phyloP scores from a whole-genome alignment of 1,140 invertebrate genomes.

The Drosophila serrata region DNA sequence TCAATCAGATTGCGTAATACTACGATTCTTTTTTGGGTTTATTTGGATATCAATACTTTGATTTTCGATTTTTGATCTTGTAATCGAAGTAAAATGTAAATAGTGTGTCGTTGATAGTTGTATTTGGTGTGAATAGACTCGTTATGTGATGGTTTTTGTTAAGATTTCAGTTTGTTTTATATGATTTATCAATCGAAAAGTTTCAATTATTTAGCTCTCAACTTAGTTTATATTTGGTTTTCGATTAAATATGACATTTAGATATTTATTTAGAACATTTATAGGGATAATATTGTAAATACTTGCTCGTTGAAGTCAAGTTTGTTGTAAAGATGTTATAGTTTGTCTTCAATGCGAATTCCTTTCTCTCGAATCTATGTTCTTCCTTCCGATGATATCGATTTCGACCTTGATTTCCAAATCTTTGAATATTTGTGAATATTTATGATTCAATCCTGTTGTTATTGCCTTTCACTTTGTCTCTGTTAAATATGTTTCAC shows the following conservation, averaged over 20 bases:
- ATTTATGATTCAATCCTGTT: neutral
- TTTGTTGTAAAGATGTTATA: neutral
- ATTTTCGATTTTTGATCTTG: constrained; percentile 4
- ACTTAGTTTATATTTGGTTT: constrained; percentile 3
- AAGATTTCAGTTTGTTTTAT: neutral
- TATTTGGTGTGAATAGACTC: neutral
- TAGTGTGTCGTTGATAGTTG: neutral
- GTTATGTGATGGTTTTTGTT: neutral
- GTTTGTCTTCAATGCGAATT: neutral
- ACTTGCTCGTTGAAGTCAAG: constrained; percentile 8
- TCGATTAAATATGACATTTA: constrained; percentile 21
- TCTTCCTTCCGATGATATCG: neutral
- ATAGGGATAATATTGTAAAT: constrained; percentile 4
- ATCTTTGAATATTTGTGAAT: neutral
- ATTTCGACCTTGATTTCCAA: constrained; percentile 10
- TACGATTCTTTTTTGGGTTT: neutral
- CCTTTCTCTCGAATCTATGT: neutral
- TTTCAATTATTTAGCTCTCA: neutral
- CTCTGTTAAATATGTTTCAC: constrained; percentile 17
- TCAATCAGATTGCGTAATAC: neutral
- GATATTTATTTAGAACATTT: constrained; percentile 6
- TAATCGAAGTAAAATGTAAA: neutral
- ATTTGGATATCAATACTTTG: neutral
- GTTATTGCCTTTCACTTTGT: constrained; percentile 11
- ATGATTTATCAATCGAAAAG: neutral